phyloP scores from a whole-genome alignment of 2,888 invertebrate genomes.

The Mythimna impura region DNA sequence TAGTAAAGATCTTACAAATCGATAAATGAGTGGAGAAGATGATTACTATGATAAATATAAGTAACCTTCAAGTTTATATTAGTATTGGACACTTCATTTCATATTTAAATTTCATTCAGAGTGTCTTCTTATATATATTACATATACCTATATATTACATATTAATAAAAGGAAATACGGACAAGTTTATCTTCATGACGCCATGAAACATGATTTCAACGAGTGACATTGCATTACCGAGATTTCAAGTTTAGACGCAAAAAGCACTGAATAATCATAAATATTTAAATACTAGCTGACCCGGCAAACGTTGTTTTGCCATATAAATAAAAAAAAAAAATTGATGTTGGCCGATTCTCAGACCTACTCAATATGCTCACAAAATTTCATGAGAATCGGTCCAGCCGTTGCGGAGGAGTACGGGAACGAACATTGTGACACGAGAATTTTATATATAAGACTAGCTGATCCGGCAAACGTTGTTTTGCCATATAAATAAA shows the following conservation, averaged over 20 bases:
- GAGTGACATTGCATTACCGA: not conserved
- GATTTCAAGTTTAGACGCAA: not conserved
- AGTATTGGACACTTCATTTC: not conserved
- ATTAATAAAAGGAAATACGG: slow-evolving; percentile 15
- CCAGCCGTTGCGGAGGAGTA: too few relatives aligned
- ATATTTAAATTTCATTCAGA: slow-evolving; percentile 14
- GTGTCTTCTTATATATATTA: slow-evolving; percentile 3
- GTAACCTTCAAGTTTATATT: slow-evolving; percentile 18
- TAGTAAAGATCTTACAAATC: slow-evolving; percentile 23
- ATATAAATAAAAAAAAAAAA: too few relatives aligned
- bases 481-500: too few relatives aligned
- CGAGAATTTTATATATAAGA: too few relatives aligned
- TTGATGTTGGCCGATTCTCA: too few relatives aligned
- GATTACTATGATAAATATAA: slow-evolving; percentile 6
- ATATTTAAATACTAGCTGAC: too few relatives aligned
- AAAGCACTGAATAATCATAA: not conserved
- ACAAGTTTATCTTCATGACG: not conserved
- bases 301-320: too few relatives aligned
- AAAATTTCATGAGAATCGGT: too few relatives aligned
- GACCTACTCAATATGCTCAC: too few relatives aligned
- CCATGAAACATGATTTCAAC: not conserved
- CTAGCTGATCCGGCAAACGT: too few relatives aligned
- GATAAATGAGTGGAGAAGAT: slow-evolving; percentile 1
- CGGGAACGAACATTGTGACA: too few relatives aligned
- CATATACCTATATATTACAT: slow-evolving; percentile 14